phyloP scores from a whole-genome alignment of 2,113 vertebrate genomes.

The Cavia aperea region DNA sequence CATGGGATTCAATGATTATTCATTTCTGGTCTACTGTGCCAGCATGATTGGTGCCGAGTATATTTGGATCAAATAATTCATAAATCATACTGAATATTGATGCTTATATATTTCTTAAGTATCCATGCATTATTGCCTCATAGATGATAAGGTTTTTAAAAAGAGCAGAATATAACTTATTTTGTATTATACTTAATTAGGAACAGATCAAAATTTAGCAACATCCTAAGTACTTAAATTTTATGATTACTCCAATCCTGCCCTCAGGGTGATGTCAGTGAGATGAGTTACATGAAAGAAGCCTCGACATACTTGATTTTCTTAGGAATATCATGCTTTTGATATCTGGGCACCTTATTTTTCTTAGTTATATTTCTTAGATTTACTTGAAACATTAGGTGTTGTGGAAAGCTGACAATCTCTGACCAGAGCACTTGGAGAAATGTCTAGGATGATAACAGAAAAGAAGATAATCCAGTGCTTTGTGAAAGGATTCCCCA shows the following conservation, averaged over 20 bases:
- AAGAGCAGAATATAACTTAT: conserved; percentile 5
- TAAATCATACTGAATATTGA: not conserved
- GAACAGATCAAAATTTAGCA: not conserved
- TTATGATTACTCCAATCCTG: not conserved
- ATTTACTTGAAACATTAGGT: conserved; percentile 3
- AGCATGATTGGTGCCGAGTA: not conserved
- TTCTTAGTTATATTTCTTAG: conserved; percentile 14
- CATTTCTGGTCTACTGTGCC: not conserved
- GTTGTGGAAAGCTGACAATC: not conserved
- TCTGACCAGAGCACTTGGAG: not conserved
- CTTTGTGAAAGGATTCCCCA: not conserved
- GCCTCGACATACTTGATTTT: not conserved
- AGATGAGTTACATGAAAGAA: not conserved
- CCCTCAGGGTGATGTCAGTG: not conserved
- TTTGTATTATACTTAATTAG: conserved; percentile 11
- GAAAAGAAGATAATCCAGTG: not conserved
- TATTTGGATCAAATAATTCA: not conserved
- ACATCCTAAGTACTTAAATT: not conserved
- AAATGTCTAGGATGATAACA: not conserved
- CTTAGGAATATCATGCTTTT: not conserved
- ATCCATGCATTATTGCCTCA: not conserved
- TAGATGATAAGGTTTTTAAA: not conserved
- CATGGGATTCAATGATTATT: not conserved
- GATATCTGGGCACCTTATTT: not conserved
- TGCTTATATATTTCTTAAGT: not conserved